These are phyloP conservation scores for Agrotis clavis DNA, from an alignment of 2,888 invertebrate genomes.

Conservation along the genomic window DNA sequence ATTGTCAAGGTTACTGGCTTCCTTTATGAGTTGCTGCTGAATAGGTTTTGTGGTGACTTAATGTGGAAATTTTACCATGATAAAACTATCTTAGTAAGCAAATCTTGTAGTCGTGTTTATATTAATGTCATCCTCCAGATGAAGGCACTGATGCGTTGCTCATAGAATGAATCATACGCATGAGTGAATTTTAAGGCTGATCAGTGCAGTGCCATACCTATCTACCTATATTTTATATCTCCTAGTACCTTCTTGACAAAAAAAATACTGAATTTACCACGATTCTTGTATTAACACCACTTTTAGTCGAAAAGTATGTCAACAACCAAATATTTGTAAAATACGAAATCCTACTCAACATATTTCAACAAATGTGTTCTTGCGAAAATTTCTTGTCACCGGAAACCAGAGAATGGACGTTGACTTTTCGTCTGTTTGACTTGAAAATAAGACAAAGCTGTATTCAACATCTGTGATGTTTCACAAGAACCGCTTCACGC, in stretches of 20 bases:
- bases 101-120: constrained; percentile 6
- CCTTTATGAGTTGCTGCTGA: not conserved
- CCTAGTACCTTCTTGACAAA: not conserved
- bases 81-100: not conserved
- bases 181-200: constrained; percentile 21
- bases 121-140: constrained; percentile 25
- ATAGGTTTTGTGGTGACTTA: not conserved
- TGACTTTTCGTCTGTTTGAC: constrained; percentile 21
- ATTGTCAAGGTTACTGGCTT: constrained; percentile 23
- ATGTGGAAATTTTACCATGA: not conserved
- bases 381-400: constrained; percentile 35
- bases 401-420: constrained; percentile 37
- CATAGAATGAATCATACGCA: constrained; percentile 36
- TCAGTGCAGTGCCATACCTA: not conserved
- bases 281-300: constrained; percentile 15
- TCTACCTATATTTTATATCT: not conserved
- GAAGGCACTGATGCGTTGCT: constrained; percentile 26
- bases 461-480: constrained; percentile 61
- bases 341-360: constrained; percentile 23
- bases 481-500: constrained; percentile 43
- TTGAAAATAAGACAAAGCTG: constrained; percentile 54
- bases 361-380: constrained; percentile 22
- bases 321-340: constrained; percentile 21
- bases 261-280: not conserved
- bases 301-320: constrained; percentile 12